These are phyloP conservation scores for Ceratosolen solmsi DNA, from an alignment of 1,140 invertebrate genomes.

Conservation along the genomic window DNA sequence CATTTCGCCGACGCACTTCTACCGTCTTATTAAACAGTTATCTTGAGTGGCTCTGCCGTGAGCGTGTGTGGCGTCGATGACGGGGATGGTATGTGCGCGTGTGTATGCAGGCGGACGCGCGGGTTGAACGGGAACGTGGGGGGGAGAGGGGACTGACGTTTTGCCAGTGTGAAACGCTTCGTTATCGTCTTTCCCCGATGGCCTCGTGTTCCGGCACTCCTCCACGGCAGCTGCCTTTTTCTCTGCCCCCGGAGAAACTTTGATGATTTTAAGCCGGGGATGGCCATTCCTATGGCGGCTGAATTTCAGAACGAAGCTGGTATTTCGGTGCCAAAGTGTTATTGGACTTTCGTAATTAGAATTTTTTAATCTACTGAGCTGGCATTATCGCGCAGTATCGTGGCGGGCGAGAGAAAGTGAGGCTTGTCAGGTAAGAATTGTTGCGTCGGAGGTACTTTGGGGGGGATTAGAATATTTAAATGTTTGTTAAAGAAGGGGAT, in stretches of 20 bases:
- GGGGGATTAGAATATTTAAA: too few species aligned
- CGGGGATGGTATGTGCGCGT: too few species aligned
- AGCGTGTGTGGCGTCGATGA: not conserved
- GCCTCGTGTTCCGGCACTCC: too few species aligned
- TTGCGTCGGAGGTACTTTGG: not conserved
- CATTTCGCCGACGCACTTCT: not conserved
- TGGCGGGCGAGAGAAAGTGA: not conserved
- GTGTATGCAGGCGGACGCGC: too few species aligned
- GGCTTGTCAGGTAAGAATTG: not conserved
- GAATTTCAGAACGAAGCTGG: not conserved
- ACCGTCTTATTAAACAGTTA: constrained; percentile 44
- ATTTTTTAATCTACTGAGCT: not conserved
- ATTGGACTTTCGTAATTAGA: constrained; percentile 18
- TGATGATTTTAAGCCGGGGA: not conserved
- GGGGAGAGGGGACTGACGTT: too few species aligned
- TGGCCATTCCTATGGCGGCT: not conserved
- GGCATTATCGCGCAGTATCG: not conserved
- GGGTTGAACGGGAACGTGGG: too few species aligned
- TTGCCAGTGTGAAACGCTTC: not conserved
- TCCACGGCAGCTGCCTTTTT: not conserved
- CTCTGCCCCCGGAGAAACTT: not conserved
- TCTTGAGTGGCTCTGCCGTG: not conserved
- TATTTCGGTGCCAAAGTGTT: constrained; percentile 8
- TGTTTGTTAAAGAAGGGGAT: not conserved
- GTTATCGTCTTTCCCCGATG: not conserved